A percentile compares a stretch with the other conserved stretches of the same genome.
phyloP scores from a whole-genome alignment of 2,888 invertebrate species.

The Limenitis camilla region DNA sequence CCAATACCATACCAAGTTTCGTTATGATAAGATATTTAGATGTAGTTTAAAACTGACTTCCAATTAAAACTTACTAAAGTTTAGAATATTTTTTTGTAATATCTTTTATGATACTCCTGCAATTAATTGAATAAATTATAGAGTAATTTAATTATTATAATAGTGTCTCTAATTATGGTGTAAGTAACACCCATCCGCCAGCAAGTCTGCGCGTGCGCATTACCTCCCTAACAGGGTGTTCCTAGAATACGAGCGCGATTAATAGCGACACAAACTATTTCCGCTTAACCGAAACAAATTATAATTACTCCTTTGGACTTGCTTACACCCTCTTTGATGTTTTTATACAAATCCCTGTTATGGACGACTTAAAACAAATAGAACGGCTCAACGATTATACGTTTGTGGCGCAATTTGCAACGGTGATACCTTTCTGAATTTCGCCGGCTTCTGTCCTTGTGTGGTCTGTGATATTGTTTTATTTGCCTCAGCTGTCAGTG shows the following conservation, averaged over 20 bases:
- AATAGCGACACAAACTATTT: constrained; percentile 71
- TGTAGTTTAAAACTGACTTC: no score
- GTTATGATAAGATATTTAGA: no score
- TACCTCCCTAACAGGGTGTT: constrained; percentile 35
- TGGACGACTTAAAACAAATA: constrained; percentile 73
- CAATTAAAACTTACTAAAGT: no score
- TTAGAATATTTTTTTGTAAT: no score
- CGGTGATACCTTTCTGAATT: constrained; percentile 67
- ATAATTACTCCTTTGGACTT: constrained; percentile 69
- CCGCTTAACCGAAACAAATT: constrained; percentile 70
- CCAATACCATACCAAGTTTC: no score
- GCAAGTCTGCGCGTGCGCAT: constrained; percentile 32
- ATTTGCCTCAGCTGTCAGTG: constrained; percentile 41
- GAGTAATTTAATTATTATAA: neutral
- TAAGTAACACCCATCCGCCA: constrained; percentile 25
- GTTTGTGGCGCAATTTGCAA: constrained; percentile 69
- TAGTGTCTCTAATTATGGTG: neutral
- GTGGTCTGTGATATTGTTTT: constrained; percentile 60
- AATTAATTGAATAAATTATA: no score
- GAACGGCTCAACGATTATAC: constrained; percentile 67
- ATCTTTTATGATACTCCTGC: no score
- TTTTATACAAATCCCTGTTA: constrained; percentile 69
- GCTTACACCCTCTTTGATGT: constrained; percentile 71
- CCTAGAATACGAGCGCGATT: constrained; percentile 61
- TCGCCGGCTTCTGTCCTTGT: constrained; percentile 57